Base-by-base conservation (phyloP, 2,797 vertebrate genomes). In the Setipinna tenuifilis region DNA sequence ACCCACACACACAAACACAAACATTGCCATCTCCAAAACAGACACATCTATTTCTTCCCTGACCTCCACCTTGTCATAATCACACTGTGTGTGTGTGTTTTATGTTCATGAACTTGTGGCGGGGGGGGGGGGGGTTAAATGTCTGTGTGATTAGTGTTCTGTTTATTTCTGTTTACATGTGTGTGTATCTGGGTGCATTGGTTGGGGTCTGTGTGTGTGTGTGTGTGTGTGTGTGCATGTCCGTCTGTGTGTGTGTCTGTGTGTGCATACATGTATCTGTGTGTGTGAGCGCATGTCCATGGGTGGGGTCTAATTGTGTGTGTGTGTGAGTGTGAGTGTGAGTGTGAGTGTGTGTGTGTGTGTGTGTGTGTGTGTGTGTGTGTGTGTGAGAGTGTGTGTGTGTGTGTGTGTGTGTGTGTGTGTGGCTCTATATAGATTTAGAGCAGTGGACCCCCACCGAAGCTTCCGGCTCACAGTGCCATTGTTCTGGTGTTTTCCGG, bases 401-500 rank as follows among this genome's bases (percentile, higher is more conserved):
- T 84, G 41, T 87, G 59, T 82, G 44, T 68, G 65, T 41, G 82
- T 83, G 83, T 86, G 86, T 83, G 84, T 80, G 65, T 82, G 25
- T 86, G 31, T 65, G 71, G 80, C 48, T 62, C 25, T 86, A 84
- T 84, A 84, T 78, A 87, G 86, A 82, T 61, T 81, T 81, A 84
- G 62, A 88, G 87, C 61, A 57, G 81, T 50, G 61, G 59, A 23
- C 61, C 87, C 85, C 86, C 85, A 87, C 90, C 88, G 91, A 91
- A 89, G 90, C 91, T 93, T 92, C 90, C 89, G 68, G 91, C 84
- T 93, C 88, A 83, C 46, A 85, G 89, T 92, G 90, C 88, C 90
- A 93, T 93, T 94, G 91, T 94, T 93, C 89, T 48, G 81, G 85
- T 3, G 84, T 90, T 93, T 89, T 94, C 87, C 80, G 28, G 90